phyloP scores from a whole-genome alignment of 2,797 vertebrate genomes.

The Dendrocincla fuliginosa region DNA sequence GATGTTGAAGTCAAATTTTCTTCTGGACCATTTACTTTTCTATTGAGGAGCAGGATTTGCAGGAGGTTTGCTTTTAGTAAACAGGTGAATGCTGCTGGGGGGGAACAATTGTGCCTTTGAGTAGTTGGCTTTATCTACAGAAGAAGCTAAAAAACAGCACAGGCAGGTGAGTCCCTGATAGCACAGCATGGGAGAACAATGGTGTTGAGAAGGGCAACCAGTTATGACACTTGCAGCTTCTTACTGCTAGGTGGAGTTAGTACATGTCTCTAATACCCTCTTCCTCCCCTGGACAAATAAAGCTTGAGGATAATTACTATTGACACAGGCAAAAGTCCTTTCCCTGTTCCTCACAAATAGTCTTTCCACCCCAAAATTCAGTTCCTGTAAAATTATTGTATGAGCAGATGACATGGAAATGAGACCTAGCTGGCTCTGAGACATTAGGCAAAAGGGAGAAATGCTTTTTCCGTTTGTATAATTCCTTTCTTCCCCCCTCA shows the following conservation, averaged over 20 bases:
- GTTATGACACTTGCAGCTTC: neutral
- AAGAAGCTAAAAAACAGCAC: neutral
- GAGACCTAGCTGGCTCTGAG: neutral
- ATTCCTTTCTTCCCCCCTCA: fast-evolving
- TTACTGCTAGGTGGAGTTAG: neutral
- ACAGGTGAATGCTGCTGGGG: neutral
- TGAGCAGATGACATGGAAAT: neutral
- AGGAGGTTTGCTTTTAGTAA: neutral
- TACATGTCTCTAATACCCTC: neutral
- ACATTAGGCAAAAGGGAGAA: neutral
- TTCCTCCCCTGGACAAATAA: neutral
- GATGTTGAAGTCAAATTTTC: neutral
- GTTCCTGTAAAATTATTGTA: neutral
- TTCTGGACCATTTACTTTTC: neutral
- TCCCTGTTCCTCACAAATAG: neutral
- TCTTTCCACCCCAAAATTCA: neutral
- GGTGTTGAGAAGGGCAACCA: neutral
- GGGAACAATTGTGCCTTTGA: neutral
- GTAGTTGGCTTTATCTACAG: neutral
- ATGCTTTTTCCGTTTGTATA: neutral
- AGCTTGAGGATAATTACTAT: neutral
- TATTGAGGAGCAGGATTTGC: neutral
- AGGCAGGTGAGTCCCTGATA: neutral
- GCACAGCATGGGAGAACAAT: fast-evolving
- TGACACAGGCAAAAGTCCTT: neutral